Evolutionary conservation across 1,140 invertebrate genomes (phyloP), one percentile per base, ranked within the genome.

Genomic region (Cotesia vestalis): DNA sequence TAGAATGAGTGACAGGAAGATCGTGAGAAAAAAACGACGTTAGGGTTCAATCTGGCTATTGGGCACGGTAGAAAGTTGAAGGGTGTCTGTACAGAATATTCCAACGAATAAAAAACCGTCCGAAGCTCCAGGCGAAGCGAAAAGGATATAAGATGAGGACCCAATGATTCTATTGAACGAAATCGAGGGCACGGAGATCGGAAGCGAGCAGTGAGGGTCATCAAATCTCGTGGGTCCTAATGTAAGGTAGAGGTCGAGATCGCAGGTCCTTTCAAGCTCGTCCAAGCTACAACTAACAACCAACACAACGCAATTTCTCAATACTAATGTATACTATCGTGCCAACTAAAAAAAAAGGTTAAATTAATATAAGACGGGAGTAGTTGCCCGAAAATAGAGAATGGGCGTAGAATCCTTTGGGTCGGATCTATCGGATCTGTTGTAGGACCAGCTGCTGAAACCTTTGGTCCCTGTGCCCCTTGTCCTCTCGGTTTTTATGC

Each of bases 361-460:
- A 55, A 57, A 35, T 67, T 38, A 27, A 27, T 27, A 27, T 27
- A 46, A 46, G 40, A 46, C 40, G 40, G 40, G 40, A 46, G 11
- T 46, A 46, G 53, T 14, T 59, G 17, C 20, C 57, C 14, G 61
- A 69, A 69, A 36, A 69, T 35, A 51, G 61, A 27, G 51, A 34
- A 57, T 36, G 20, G 67, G 57, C 60, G 52, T 51, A 60, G 83
- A 85, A 85, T 83, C 84, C 84, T 86, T 87, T 85, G 83, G 77
- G 73, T 81, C 66, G 78, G 79, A 76, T 74, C 46, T 60, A 9
- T 14, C 4, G 52, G 69, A 55, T 64, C 62, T 36, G 40, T 62
- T 59, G 64, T 61, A 72, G 20, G 75, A 75, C 82, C 85, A 85
- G 85, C 85, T 86, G 85, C 85, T 84, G 85, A 86, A 86, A 85